These are phyloP conservation scores for Gouania willdenowi DNA, from an alignment of 2,797 vertebrate genomes.

Conservation along the genomic window DNA sequence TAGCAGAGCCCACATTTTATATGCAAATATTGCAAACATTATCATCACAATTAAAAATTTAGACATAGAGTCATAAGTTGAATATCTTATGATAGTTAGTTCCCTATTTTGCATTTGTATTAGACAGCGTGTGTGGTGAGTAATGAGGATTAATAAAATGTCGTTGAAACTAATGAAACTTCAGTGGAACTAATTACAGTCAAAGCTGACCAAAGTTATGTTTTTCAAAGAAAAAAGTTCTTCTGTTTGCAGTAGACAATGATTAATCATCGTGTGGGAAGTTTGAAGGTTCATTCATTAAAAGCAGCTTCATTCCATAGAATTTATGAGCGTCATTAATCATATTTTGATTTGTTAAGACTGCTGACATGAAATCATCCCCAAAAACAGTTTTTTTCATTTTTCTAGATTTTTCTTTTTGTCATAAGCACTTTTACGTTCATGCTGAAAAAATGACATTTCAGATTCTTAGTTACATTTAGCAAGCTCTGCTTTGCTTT, in stretches of 20 bases:
- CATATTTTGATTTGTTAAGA: constrained; percentile 65
- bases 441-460: constrained; percentile 33
- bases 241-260: constrained; percentile 26
- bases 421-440: constrained; percentile 27
- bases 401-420: constrained; percentile 14
- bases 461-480: no score
- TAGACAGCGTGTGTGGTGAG: constrained; percentile 16
- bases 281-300: constrained; percentile 56
- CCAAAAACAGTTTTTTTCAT: constrained; percentile 43
- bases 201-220: constrained; percentile 35
- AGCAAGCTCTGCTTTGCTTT: no score
- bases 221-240: constrained; percentile 19
- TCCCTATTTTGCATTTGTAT: background rate
- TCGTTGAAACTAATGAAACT: background rate
- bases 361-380: constrained; percentile 58
- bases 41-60: no score
- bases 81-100: no score
- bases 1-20: no score
- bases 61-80: no score
- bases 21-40: no score
- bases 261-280: constrained; percentile 57
- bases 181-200: constrained; percentile 25
- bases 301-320: constrained; percentile 27
- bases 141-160: constrained; percentile 17
- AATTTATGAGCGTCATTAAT: constrained; percentile 60